Evolutionary conservation across 2,113 vertebrate genomes (phyloP), one percentile per base, ranked within the genome.

Genomic region (Reinhardtius hippoglossoides): DNA sequence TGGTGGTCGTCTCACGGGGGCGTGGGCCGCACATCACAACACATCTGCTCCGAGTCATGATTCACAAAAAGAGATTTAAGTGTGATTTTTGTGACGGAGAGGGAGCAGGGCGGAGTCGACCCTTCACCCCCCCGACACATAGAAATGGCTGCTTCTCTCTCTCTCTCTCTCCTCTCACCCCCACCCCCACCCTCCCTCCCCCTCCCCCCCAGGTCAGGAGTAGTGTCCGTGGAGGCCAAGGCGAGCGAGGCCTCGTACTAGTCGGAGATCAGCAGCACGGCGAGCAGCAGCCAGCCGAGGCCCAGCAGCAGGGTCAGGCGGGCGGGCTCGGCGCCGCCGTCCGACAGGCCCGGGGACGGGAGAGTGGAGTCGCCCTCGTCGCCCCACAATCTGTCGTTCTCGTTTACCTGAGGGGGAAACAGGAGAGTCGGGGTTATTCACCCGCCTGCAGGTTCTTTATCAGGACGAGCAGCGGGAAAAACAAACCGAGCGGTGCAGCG

Each of bases 331-430:
- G 65, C 35, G 1, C 78, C 76, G 9, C 50, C 1, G 61, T 89
- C 91, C 35, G 58, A 91, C 75, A 93, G 85, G 31, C 89, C 73
- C 20, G 89, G 90, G 35, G 90, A 92, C 15, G 90, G 81, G 13
- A 88, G 89, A 2, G 88, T 90, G 50, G 91, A 83, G 75, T 90
- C 92, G 3, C 55, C 83, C 18, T 90, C 89, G 1, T 84, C 84
- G 3, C 82, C 88, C 92, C 92, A 93, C 87, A 93, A 74, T 89
- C 89, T 90, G 67, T 92, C 88, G 2, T 93, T 92, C 76, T 90
- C 89, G 18, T 92, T 92, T 0, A 88, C 84, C 91, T 93, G 21
- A n/a, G 59, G 40, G 40, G 18, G 50, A 68, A 78, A 63, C 1
- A 14, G 1, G 20, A n/a, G 15, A 2, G 18, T 5, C 12, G 14